Evolutionary conservation across 2,797 vertebrate species (phyloP), one percentile per base, ranked within the genome.

Genomic region (Hylomyscus alleni): DNA sequence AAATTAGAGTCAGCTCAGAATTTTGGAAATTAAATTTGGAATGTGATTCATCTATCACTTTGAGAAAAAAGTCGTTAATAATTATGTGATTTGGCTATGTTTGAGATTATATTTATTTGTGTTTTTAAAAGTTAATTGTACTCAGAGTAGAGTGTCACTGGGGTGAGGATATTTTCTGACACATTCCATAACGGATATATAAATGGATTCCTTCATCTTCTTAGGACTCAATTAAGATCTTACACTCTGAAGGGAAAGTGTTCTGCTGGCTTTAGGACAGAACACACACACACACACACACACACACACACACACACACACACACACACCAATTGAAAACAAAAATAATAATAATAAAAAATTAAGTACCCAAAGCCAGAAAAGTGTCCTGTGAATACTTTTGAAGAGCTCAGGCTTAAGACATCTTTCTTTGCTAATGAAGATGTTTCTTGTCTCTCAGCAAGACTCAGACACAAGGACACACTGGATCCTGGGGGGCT

Each of bases 361-460:
- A 5, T 26, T 47, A 76, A 14, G 44, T 13, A 37, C 19, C 24
- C 4, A 92, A 60, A 34, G n/a, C 6, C 19, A 60, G 50, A 78
- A 72, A 73, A 47, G 20, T 8, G 89, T 84, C 75, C 89, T 85
- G 78, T 37, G 40, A 91, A 50, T 80, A 56, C 69, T 9, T 89
- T 82, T 44, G 12, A 83, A 93, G 78, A 94, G 37, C 26, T 26
- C 22, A 91, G 85, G 12, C 84, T 87, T 83, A 73, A 22, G 93
- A 56, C 14, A 9, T 77, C 60, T 89, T 94, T 85, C 78, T 91
- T 89, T 91, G 56, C 58, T 91, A 65, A 95, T 94, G n/a, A 90
- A 96, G 88, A 93, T 85, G 82, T 97, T 81, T 89, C 90, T 95
- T 8, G 12, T 92, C 62, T 92, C 90, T 93, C 56, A 52, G 73